Evolutionary conservation across 2,888 invertebrate species (phyloP).

Genomic region (Catocala nupta): DNA sequence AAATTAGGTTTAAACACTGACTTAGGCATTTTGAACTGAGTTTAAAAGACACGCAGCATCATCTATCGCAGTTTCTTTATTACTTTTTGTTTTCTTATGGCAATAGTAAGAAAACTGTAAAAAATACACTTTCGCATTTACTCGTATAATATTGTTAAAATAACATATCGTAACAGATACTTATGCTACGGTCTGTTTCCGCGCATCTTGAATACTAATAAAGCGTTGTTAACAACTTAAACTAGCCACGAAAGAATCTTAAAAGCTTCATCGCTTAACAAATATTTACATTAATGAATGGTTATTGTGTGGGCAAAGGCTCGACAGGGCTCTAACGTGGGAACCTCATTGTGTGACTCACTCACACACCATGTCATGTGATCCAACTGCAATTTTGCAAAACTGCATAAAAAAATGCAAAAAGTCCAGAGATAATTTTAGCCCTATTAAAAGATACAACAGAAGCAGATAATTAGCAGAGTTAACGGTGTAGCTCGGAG

Average conservation of each 20-base stretch:
- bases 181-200: not conserved
- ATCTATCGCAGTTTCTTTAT: too few relatives aligned
- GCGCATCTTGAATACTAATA: not conserved
- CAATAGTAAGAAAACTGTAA: too few relatives aligned
- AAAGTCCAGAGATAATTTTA: slow-evolving; percentile 39
- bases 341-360: slow-evolving; percentile 53
- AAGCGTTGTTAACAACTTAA: slow-evolving; percentile 27
- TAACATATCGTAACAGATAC: not conserved
- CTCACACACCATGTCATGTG: slow-evolving; percentile 13
- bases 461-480: slow-evolving; percentile 62
- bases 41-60: too few relatives aligned
- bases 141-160: not conserved
- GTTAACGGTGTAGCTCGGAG: slow-evolving; percentile 80
- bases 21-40: too few relatives aligned
- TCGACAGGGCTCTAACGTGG: slow-evolving; percentile 50
- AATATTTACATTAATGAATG: slow-evolving; percentile 49
- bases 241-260: slow-evolving; percentile 29
- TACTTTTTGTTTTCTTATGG: too few relatives aligned
- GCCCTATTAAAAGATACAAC: slow-evolving; percentile 45
- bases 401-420: slow-evolving; percentile 29
- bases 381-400: slow-evolving; percentile 38
- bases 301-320: slow-evolving; percentile 48
- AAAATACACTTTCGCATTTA: too few relatives aligned
- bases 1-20: too few relatives aligned
- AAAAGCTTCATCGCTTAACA: slow-evolving; percentile 28